phyloP scores from a whole-genome alignment of 2,888 invertebrate genomes.

The Drosophila gaucha region DNA sequence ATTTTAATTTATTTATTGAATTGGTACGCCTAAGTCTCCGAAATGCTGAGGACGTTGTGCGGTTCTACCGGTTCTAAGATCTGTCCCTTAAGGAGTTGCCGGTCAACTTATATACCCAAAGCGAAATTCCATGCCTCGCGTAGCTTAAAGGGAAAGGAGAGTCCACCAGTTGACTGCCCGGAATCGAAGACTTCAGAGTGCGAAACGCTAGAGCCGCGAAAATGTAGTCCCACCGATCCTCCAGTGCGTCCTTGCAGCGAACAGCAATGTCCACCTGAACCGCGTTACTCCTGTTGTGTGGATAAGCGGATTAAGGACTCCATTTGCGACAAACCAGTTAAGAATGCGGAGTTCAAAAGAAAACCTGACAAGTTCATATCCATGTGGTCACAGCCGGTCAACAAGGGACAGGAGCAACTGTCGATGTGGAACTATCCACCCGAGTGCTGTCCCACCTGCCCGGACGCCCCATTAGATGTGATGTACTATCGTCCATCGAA shows the following conservation, averaged over 20 bases:
- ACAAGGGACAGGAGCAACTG: fast-evolving
- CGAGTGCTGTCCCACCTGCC: conserved; percentile 48
- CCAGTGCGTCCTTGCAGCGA: conserved; percentile 19
- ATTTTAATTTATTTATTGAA: conserved; percentile 6
- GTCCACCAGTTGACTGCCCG: not conserved
- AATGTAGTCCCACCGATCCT: conserved; percentile 32
- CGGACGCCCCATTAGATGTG: conserved; percentile 50
- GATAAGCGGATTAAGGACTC: not conserved
- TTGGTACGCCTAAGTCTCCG: not conserved
- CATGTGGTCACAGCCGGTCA: conserved; percentile 39
- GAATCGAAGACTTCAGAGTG: too few species aligned
- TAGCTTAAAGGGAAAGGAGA: not conserved
- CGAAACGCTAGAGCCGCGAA: fast-evolving
- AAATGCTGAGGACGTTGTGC: conserved; percentile 25
- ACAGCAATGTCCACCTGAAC: not conserved
- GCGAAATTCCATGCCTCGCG: not conserved
- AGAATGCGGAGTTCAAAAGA: not conserved
- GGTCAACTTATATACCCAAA: not conserved
- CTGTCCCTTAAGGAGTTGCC: too few species aligned
- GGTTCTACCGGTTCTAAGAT: too few species aligned
- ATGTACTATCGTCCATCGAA: conserved; percentile 58
- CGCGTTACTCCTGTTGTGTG: conserved; percentile 12
- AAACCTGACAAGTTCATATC: conserved; percentile 18
- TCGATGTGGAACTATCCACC: conserved; percentile 22
- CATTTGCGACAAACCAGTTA: not conserved